phyloP scores from a whole-genome alignment of 2,113 vertebrate species.

The Ia io region DNA sequence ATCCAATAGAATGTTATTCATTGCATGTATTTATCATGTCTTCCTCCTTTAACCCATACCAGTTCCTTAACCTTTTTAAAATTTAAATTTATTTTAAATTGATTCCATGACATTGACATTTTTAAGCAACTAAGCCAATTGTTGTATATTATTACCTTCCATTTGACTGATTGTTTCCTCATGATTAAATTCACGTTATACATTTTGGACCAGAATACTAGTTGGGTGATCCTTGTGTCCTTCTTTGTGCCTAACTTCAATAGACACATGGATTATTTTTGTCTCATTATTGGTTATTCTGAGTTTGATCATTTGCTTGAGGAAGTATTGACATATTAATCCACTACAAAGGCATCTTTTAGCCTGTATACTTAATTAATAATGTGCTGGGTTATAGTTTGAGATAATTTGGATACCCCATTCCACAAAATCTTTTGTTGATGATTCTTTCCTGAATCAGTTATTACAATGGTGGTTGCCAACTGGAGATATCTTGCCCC shows the following conservation, averaged over 20 bases:
- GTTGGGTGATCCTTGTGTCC: neutral
- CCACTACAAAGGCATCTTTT: neutral
- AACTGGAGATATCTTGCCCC: neutral
- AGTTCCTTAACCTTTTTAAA: neutral
- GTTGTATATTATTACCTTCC: neutral
- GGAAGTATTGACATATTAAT: neutral
- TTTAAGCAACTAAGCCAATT: neutral
- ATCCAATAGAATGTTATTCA: neutral
- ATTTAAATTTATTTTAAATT: slow-evolving; percentile 22
- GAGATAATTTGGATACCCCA: neutral
- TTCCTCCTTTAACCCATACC: slow-evolving; percentile 14
- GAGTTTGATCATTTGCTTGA: slow-evolving; percentile 24
- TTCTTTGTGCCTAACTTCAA: neutral
- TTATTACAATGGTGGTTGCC: neutral
- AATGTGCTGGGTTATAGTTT: neutral
- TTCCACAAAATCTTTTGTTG: neutral
- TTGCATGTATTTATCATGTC: neutral
- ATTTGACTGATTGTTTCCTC: neutral
- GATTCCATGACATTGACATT: neutral
- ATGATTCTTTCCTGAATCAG: neutral
- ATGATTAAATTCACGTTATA: neutral
- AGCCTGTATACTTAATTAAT: slow-evolving; percentile 7
- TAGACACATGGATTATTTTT: neutral
- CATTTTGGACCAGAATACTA: neutral
- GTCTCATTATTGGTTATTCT: neutral